Evolutionary conservation across 2,888 invertebrate species (phyloP).

Genomic region (Mylabris sibirica): DNA sequence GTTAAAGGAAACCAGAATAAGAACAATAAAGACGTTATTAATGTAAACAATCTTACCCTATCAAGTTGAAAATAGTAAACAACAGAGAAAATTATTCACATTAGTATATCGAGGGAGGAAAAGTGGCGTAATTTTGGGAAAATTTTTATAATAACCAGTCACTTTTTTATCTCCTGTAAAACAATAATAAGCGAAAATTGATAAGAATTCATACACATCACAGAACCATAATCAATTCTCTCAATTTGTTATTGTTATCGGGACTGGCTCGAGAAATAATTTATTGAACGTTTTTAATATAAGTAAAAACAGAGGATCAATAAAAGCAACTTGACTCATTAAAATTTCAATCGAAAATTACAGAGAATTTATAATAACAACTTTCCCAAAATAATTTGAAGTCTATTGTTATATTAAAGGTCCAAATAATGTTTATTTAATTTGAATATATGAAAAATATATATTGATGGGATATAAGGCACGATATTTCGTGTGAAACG

Average conservation of each 20-base stretch:
- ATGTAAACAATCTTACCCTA: too few species aligned
- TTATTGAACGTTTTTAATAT: background rate
- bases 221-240: background rate
- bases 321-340: constrained; percentile 28
- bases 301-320: constrained; percentile 18
- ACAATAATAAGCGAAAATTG: too few species aligned
- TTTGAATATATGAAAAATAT: background rate
- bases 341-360: constrained; percentile 30
- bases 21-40: too few species aligned
- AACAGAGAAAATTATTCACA: too few species aligned
- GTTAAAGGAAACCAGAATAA: too few species aligned
- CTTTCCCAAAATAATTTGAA: constrained; percentile 6
- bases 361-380: constrained; percentile 23
- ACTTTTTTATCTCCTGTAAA: background rate
- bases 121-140: too few species aligned
- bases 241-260: background rate
- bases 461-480: background rate
- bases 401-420: background rate
- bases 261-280: constrained; percentile 9
- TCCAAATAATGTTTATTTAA: background rate
- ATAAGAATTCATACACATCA: too few species aligned
- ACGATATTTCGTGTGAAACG: constrained; percentile 2
- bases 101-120: too few species aligned
- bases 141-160: background rate
- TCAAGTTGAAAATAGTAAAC: too few species aligned